A percentile compares a stretch with the other conserved stretches of the same genome.
Evolutionary conservation across 2,797 vertebrate species (phyloP).

Genomic region (Melanotaenia nigrans): DNA sequence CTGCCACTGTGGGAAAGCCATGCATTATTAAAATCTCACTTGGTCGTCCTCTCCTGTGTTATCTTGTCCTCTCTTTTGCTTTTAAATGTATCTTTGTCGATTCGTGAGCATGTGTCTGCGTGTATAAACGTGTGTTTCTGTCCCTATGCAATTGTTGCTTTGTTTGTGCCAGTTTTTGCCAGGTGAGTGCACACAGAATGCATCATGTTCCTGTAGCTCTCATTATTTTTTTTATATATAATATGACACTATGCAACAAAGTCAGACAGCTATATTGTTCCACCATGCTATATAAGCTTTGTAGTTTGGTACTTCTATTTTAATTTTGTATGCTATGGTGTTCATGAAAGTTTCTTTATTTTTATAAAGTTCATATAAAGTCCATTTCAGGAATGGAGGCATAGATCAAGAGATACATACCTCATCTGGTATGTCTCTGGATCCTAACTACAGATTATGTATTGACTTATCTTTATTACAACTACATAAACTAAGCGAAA

Average conservation of each 20-base stretch:
- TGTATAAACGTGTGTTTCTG: conserved; percentile 5
- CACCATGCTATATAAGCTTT: background rate
- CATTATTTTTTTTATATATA: background rate
- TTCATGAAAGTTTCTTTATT: too few species aligned
- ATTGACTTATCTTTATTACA: too few species aligned
- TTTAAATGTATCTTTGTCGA: conserved; percentile 26
- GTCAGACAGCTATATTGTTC: background rate
- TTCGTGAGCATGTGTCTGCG: conserved; percentile 10
- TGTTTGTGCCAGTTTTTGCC: conserved; percentile 23
- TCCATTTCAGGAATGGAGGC: background rate
- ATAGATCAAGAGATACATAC: background rate
- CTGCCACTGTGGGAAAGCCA: conserved; percentile 44
- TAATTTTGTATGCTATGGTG: background rate
- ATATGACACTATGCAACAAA: background rate
- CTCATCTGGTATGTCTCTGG: too few species aligned
- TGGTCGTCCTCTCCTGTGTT: conserved; percentile 36
- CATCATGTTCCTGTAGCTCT: conserved; percentile 3
- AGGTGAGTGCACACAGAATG: conserved; percentile 1
- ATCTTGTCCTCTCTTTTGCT: conserved; percentile 45
- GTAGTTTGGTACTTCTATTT: too few species aligned
- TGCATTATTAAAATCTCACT: conserved; percentile 67
- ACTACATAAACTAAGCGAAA: too few species aligned
- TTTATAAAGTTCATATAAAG: background rate
- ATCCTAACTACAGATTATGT: too few species aligned
- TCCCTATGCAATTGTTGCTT: conserved; percentile 23